Evolutionary conservation across 1,140 invertebrate species (phyloP).

Genomic region (Tetramorium parvispinum): DNA sequence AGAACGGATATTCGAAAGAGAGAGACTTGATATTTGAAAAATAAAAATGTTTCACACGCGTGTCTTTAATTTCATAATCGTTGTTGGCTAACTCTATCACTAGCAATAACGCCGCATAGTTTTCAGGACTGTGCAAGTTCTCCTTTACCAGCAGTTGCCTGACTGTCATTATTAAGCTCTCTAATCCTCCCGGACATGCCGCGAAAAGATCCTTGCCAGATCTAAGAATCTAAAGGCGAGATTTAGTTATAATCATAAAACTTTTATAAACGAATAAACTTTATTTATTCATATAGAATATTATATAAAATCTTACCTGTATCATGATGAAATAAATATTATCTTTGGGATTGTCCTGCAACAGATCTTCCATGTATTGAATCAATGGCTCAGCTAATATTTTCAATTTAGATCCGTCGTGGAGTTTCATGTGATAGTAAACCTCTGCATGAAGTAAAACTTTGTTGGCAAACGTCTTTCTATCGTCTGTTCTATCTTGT

Average conservation of each 20-base stretch:
- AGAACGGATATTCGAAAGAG: constrained; percentile 29
- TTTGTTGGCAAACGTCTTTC: constrained; percentile 26
- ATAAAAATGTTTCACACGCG: constrained; percentile 18
- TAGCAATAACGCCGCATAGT: constrained; percentile 50
- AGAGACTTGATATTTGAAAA: constrained; percentile 30
- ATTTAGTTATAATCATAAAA: neutral
- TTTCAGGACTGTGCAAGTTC: neutral
- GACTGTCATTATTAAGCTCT: constrained; percentile 30
- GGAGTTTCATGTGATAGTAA: constrained; percentile 40
- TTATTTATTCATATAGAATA: neutral
- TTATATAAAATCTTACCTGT: constrained; percentile 23
- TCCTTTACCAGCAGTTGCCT: constrained; percentile 49
- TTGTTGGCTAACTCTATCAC: constrained; percentile 41
- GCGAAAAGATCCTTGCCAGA: neutral
- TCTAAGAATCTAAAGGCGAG: constrained; percentile 47
- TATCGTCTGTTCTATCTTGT: neutral
- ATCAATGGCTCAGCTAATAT: constrained; percentile 11
- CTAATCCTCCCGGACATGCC: neutral
- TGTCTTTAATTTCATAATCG: constrained; percentile 8
- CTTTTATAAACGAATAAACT: neutral
- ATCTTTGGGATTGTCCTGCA: constrained; percentile 27
- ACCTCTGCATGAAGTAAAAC: constrained; percentile 42
- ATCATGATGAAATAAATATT: constrained; percentile 52
- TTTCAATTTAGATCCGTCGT: neutral
- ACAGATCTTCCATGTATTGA: constrained; percentile 45